Base-by-base conservation (phyloP, 2,888 invertebrate species). In the Epinotia ramella region DNA sequence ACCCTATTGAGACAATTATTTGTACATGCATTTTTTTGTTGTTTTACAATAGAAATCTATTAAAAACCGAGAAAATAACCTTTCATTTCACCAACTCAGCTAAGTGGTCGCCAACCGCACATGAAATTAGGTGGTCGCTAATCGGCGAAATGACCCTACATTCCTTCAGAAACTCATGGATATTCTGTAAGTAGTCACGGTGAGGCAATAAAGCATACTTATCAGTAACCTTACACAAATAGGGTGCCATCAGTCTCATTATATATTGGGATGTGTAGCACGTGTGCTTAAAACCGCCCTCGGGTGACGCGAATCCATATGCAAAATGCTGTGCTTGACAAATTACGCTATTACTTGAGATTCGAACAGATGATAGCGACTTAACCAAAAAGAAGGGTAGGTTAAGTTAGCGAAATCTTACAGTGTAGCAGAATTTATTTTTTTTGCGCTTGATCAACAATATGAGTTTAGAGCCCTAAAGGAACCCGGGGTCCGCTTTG, bases 291-390 rank as follows among this genome's bases (percentile, higher is more conserved):
- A 80, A 82, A 85, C 87, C 87, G 88, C 90, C 88, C 85, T 83
- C 84, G 86, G 87, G 82, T 78, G 80, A 83, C 84, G 83, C 84
- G 88, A 89, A 89, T 89, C 88, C 89, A 92, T 89, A 93, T 92
- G 94, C 92, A 92, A 90, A 91, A 86, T 87, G 87, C 84, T 86
- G 81, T 82, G 79, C 82, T 79, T 91, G 91, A 94, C 84, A 94
- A 93, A 94, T 93, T 85, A 84, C 87, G 87, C 89, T 84, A 93
- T 93, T 92, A 90, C 87, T 91, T 86, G 89, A 90, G 89, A 92
- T 91, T 90, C 87, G 85, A 84, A 82, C 78, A 83, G 89, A 88
- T 82, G 91, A 91, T 91, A 90, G 90, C 87, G 89, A 89, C 87
- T 91, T 87, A 46, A 60, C 16, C 44, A 44, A 1, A 24, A 60